These are phyloP conservation scores for Pterostichus madidus DNA, from an alignment of 2,888 invertebrate species.

Conservation along the genomic window DNA sequence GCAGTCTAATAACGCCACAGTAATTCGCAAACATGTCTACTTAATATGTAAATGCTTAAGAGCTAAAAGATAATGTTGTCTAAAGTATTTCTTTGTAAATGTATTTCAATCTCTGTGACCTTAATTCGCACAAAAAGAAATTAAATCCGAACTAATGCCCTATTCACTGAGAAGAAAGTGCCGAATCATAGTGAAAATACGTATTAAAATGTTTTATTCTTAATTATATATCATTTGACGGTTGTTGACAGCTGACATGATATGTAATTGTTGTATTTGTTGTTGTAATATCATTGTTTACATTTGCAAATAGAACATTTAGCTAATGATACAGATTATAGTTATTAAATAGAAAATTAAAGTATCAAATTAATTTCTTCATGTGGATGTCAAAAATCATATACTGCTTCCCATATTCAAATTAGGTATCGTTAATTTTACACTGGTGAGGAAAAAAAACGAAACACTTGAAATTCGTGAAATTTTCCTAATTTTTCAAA, in stretches of 20 bases:
- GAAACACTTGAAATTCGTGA: no score
- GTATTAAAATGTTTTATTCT: constrained; percentile 13
- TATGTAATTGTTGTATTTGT: background rate
- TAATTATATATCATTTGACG: constrained; percentile 17
- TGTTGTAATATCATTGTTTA: background rate
- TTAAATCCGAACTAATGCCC: background rate
- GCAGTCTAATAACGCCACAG: background rate
- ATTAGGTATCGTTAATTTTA: no score
- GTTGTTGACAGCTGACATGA: background rate
- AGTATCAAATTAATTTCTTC: constrained; percentile 4
- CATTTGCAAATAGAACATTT: background rate
- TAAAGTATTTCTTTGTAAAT: constrained; percentile 4
- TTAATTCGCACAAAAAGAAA: constrained; percentile 34
- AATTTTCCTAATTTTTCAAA: no score
- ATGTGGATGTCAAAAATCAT: no score
- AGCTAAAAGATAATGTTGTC: constrained; percentile 6
- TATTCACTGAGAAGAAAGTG: constrained; percentile 23
- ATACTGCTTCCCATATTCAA: no score
- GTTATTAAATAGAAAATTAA: background rate
- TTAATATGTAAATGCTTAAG: constrained; percentile 22
- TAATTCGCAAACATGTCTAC: background rate
- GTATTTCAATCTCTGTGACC: constrained; percentile 15
- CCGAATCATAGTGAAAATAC: constrained; percentile 24
- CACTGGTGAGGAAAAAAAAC: no score
- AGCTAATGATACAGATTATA: constrained; percentile 8